Conservation (phyloP, 1,140 invertebrate genomes). For the Neodiprion pinetum region DNA sequence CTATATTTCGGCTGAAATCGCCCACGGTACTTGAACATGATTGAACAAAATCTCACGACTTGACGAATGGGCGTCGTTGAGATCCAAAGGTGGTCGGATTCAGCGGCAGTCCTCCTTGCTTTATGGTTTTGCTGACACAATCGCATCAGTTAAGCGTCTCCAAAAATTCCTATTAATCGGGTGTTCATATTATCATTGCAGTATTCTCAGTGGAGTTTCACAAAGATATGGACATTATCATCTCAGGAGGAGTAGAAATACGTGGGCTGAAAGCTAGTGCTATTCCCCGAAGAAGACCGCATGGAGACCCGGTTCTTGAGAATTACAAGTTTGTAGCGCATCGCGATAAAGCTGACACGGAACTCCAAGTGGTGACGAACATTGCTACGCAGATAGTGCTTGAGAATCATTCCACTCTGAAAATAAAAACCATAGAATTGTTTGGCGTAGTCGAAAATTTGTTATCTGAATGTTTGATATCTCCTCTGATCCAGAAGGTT, state of each 20-base stretch:
- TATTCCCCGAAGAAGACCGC: constrained; percentile 71
- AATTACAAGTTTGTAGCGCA: constrained; percentile 78
- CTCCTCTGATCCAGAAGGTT: constrained; percentile 61
- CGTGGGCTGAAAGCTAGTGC: constrained; percentile 79
- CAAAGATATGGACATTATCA: constrained; percentile 36
- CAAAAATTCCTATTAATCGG: too few species aligned
- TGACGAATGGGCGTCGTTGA: too few species aligned
- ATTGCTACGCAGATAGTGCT: constrained; percentile 72
- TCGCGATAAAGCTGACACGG: constrained; percentile 41
- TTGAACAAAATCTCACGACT: too few species aligned
- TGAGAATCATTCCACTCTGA: constrained; percentile 73
- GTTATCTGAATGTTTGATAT: constrained; percentile 40
- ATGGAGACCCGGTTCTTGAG: constrained; percentile 72
- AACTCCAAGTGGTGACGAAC: constrained; percentile 58
- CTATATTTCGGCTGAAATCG: too few species aligned
- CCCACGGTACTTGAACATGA: too few species aligned
- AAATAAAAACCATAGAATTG: constrained; percentile 77
- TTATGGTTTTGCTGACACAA: too few species aligned
- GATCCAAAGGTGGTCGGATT: too few species aligned
- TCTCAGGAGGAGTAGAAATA: constrained; percentile 79
- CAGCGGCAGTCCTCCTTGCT: too few species aligned
- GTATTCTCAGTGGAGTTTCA: not conserved
- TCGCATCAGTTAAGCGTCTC: too few species aligned
- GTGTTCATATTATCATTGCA: not conserved
- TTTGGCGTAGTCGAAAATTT: constrained; percentile 52